Base-by-base conservation (phyloP, 2,888 invertebrate genomes). In the Digitonthophagus gazella region DNA sequence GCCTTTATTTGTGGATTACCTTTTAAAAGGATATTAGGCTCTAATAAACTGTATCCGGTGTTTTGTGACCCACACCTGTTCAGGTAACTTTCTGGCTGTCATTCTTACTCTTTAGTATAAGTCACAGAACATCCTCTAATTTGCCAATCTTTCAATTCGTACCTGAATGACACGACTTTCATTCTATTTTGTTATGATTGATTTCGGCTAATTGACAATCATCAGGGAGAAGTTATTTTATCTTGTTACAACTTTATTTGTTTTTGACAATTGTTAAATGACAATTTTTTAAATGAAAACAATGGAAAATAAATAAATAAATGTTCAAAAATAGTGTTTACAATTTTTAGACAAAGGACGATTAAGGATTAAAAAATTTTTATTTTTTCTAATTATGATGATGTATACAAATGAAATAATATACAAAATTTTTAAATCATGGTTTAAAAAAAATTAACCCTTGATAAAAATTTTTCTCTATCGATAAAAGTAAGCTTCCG, bases 21-120 rank as follows among this genome's bases (percentile, higher is more conserved):
- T 61, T 70, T 67, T 68, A 68, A 58, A 58, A 58, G 70, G 65
- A 64, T 22, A 68, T 70, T 70, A 68, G 65, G 69, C 69, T 71
- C 72, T 72, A 74, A 73, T 72, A 75, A 75, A 72, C 71, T 74
- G 72, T 74, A 73, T 75, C 75, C 75, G 75, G 75, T 72, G 69
- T 68, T 73, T 74, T 75, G 73, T 73, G 67, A 54, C 66, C 69
- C 74, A 74, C 74, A 74, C 74, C 74, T 74, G 74, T 74, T 71
- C 70, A 70, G 70, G 70, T 70, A 70, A 63, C 58, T 67, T 64
- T 57, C 16, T 55, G 65, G 58, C 61, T 56, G 18, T 20, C 61
- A 44, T 44, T 44, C 28, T 44, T 44, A 44, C 28, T 44, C 11
- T 6, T 44, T 44, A 11, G 8, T 44, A 44, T 11, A 44, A n/a